Evolutionary conservation across 2,888 invertebrate genomes (phyloP).

Genomic region (Tiphia femorata): DNA sequence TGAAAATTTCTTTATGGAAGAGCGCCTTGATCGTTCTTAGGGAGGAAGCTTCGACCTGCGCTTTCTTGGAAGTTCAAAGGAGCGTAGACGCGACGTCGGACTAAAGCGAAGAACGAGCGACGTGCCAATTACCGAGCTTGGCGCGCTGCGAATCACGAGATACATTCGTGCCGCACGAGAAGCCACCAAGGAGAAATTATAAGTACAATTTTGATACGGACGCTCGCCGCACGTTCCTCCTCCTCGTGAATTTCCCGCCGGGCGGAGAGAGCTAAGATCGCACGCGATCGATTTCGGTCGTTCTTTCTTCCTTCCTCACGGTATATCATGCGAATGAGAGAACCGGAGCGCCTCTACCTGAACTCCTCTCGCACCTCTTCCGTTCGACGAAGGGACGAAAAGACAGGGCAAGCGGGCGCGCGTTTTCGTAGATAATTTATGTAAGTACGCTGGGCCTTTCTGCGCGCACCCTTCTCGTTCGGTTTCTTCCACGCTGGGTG

Average conservation of each 20-base stretch:
- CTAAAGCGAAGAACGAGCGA: background rate
- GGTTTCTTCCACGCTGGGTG: too few relatives aligned
- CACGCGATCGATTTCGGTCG: slow-evolving; percentile 24
- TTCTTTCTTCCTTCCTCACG: background rate
- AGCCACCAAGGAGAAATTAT: slow-evolving; percentile 26
- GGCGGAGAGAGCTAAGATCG: background rate
- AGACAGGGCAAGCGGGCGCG: background rate
- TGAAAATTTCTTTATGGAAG: too few relatives aligned
- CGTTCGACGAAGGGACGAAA: background rate
- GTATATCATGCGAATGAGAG: background rate
- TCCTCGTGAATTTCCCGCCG: background rate
- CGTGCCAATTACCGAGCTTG: background rate
- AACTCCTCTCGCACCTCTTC: too few relatives aligned
- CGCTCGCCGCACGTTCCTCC: background rate
- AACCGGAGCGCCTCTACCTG: too few relatives aligned
- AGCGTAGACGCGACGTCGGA: too few relatives aligned
- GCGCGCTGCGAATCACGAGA: slow-evolving; percentile 19
- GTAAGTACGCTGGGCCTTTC: slow-evolving; percentile 10
- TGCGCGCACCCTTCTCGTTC: slow-evolving; percentile 20
- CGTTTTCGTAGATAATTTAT: slow-evolving; percentile 36
- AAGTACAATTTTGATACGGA: slow-evolving; percentile 30
- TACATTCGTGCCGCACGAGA: slow-evolving; percentile 39
- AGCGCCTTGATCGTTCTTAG: too few relatives aligned
- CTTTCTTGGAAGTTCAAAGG: too few relatives aligned
- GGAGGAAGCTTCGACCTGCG: too few relatives aligned